Conservation (phyloP, 2,113 vertebrate species). For the Aegypius monachus region DNA sequence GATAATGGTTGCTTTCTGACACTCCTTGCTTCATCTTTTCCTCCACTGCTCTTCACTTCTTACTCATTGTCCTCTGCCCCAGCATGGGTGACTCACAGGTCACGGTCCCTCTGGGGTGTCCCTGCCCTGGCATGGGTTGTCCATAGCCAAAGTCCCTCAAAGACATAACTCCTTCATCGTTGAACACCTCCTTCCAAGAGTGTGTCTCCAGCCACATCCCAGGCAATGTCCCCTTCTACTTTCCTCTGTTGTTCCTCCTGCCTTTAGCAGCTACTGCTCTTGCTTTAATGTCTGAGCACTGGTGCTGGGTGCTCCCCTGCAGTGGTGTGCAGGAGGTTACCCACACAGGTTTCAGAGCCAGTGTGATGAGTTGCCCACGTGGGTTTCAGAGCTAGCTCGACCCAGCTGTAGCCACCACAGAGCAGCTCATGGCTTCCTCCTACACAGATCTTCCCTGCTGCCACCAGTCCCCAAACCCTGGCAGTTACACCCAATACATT, state of each 20-base stretch:
- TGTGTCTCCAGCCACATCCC: not conserved
- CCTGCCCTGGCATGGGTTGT: not conserved
- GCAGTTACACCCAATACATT: not conserved
- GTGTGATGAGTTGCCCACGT: not conserved
- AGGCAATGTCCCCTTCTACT: not conserved
- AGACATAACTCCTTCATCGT: not conserved
- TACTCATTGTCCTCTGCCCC: not conserved
- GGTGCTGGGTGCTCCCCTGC: not conserved
- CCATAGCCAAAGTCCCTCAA: not conserved
- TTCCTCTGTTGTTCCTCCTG: not conserved
- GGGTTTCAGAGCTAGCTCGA: not conserved
- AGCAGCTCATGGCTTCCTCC: not conserved
- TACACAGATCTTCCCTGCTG: not conserved
- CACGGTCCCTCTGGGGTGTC: no score
- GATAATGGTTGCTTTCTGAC: not conserved
- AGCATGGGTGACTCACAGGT: not conserved
- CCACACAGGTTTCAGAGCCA: not conserved
- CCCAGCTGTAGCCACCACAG: not conserved
- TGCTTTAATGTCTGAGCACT: not conserved
- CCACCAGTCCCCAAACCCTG: not conserved
- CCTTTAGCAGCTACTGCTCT: not conserved
- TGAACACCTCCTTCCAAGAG: not conserved
- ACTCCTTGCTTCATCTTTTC: not conserved
- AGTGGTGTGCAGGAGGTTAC: not conserved
- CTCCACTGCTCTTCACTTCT: not conserved